Evolutionary conservation across 1,140 invertebrate genomes (phyloP), one percentile per base, ranked within the genome.

Genomic region (Papilio xuthus): DNA sequence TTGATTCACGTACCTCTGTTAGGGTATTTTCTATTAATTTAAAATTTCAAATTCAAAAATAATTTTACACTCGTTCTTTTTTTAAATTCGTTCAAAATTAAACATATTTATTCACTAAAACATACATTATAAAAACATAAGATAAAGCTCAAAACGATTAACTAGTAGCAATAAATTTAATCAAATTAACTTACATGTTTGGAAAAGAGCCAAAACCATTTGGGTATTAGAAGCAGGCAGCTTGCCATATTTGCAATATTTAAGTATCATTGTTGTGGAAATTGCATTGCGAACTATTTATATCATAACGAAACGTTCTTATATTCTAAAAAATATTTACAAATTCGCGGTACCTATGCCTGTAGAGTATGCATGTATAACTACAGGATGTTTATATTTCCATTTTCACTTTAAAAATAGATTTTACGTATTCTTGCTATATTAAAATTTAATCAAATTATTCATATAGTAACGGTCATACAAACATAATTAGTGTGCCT

Each of bases 191-290:
- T 28, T 67, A 67, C 60, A 67, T 67, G 26, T 67, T 67, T 67
- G 60, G 60, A 67, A 67, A 67, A 67, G 60, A 28, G 60, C 60
- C 60, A 67, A 67, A 15, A 26, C 60, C 60, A 67, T 8, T 50
- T 60, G 60, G 60, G 23, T 67, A 67, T 67, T 67, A 67, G 60
- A 67, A 67, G 60, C 15, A 67, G 60, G 60, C 60, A 67, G 26
- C 26, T 67, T 67, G 60, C 60, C 60, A 67, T 67, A 67, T 67
- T 67, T 67, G 26, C 60, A 32, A 67, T 67, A 67, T 67, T 67
- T 32, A 13, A 67, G 26, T 67, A 67, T 18, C 60, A 67, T 67
- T 67, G 60, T 67, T 15, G 26, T 32, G 60, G 26, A 67, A 67
- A 67, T 28, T 67, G 26, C 60, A 67, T 12, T 15, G 60, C 26